Base-by-base conservation (phyloP, 2,113 vertebrate genomes). In the Haplochromis burtoni region DNA sequence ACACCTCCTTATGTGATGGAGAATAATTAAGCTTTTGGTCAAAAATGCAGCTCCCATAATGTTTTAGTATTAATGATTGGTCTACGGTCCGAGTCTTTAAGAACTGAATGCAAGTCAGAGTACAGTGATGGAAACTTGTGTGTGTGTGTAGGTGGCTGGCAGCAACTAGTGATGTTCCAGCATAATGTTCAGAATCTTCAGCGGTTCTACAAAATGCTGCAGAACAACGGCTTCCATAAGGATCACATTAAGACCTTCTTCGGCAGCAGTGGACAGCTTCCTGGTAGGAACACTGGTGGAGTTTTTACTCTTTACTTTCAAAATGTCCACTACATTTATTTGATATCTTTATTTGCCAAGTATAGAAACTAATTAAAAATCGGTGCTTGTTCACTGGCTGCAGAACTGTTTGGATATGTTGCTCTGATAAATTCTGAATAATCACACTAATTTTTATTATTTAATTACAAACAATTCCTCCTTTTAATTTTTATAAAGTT, bases 241-340 rank as follows among this genome's bases (percentile, higher is more conserved):
- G 96, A 97, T 55, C 96, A 97, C 91, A 97, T 97, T 83, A 97
- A 97, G 90, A 97, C 95, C 35, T 97, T 97, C 93, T 97, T 97
- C 45, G 96, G 96, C 81, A 95, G 94, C 82, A 95, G 94, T 9
- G 96, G 96, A 13, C 96, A 95, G 47, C 91, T 96, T 81, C 92
- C 95, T 86, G 97, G 97, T 97, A 86, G 4, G 84, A 51, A 42
- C 11, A 24, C n/a, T 42, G 55, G 13, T 59, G 55, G 24, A 59
- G 13, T 17, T 16, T 68, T 68, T 40, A 26, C 5, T 59, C 55
- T 59, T 61, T 61, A 71, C 66, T 71, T 42, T 71, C 0, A 24
- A 42, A 24, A 42, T 16, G 12, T 42, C 35, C n/a, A 71, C 35
- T 16, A 24, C 35, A 66, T 42, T 71, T 68, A 68, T 0, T 26